Evolutionary conservation across 2,797 vertebrate genomes (phyloP).

Genomic region (Percopsis omiscomaycus): DNA sequence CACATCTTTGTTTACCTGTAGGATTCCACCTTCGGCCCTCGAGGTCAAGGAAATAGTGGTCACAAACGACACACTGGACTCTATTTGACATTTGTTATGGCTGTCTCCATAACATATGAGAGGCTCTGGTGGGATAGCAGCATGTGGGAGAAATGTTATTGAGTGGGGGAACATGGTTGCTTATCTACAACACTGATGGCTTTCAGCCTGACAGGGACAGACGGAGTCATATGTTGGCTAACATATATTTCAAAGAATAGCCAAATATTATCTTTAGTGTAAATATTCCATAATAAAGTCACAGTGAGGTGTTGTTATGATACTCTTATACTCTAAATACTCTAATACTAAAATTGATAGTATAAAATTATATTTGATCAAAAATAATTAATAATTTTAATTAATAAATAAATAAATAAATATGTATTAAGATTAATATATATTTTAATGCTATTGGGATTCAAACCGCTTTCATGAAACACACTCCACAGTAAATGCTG

Average conservation of each 20-base stretch:
- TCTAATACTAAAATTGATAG: no score
- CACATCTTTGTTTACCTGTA: constrained; percentile 43
- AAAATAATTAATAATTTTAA: no score
- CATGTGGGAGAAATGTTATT: constrained; percentile 77
- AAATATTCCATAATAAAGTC: no score
- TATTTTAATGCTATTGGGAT: no score
- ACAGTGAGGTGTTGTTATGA: no score
- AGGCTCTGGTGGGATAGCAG: constrained; percentile 76
- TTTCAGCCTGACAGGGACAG: constrained; percentile 82
- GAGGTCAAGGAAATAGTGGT: constrained; percentile 46
- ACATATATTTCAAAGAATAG: constrained; percentile 28
- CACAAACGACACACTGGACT: constrained; percentile 36
- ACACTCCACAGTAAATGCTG: no score
- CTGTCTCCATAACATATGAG: constrained; percentile 79
- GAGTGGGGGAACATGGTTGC: constrained; percentile 78
- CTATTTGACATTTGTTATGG: constrained; percentile 76
- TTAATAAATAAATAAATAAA: no score
- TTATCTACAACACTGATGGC: constrained; percentile 75
- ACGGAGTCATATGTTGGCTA: constrained; percentile 62
- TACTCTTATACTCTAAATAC: no score
- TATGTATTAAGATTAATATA: no score
- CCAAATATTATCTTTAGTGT: not conserved
- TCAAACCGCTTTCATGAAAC: no score
- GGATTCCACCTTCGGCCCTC: constrained; percentile 25
- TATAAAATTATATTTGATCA: no score